Conservation (phyloP, 2,888 invertebrate genomes). For the Macaria notata region DNA sequence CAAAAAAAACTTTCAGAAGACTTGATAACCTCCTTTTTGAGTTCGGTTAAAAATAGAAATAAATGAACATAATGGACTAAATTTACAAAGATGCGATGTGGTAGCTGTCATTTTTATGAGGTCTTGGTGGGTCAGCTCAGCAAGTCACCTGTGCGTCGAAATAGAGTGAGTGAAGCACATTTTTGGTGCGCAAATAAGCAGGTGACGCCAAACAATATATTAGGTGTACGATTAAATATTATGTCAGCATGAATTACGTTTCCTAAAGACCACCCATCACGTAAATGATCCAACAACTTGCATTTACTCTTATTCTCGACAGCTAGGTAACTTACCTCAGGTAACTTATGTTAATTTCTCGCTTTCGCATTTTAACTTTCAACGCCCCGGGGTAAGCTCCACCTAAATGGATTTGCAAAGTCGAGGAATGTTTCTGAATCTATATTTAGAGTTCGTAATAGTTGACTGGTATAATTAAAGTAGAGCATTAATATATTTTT, state of each 20-base stretch:
- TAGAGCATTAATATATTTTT: neutral
- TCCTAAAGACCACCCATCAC: conserved; percentile 16
- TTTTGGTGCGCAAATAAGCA: no score
- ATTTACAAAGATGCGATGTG: no score
- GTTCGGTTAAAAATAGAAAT: neutral
- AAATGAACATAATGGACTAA: no score
- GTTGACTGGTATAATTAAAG: neutral
- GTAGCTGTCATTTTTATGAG: no score
- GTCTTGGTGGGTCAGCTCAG: no score
- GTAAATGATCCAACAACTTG: conserved; percentile 18
- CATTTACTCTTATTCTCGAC: conserved; percentile 1
- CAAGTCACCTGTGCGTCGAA: no score
- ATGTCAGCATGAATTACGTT: no score
- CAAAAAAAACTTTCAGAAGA: neutral
- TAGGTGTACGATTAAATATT: no score
- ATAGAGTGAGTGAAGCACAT: no score
- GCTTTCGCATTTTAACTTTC: conserved; percentile 9
- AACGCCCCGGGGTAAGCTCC: neutral
- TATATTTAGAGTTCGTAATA: neutral
- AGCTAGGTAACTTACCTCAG: conserved; percentile 9
- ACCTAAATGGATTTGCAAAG: neutral
- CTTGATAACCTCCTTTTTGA: no score
- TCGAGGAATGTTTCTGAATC: neutral
- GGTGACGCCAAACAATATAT: no score
- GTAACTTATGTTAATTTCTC: conserved; percentile 10